Evolutionary conservation across 1,140 invertebrate species (phyloP).

Genomic region (Steinernema khuongi): DNA sequence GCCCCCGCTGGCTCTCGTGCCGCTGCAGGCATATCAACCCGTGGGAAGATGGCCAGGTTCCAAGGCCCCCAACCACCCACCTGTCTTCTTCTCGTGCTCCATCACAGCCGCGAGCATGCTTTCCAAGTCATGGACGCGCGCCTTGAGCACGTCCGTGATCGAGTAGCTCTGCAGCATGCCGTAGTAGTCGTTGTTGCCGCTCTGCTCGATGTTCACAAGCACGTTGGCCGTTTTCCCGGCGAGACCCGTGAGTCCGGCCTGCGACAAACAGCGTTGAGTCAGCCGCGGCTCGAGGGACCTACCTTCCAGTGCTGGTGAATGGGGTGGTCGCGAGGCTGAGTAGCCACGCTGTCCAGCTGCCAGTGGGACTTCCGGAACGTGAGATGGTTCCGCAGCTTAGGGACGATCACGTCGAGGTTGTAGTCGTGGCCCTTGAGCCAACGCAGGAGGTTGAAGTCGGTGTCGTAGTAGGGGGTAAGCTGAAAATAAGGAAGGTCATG

Average conservation of each 20-base stretch:
- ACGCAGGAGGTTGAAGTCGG: conserved; percentile 57
- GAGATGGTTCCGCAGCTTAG: conserved; percentile 35
- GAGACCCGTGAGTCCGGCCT: conserved; percentile 47
- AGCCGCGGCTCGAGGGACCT: not conserved
- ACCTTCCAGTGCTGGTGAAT: conserved; percentile 55
- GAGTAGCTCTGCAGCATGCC: conserved; percentile 51
- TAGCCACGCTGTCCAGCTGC: conserved; percentile 40
- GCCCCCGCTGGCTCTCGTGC: too few relatives aligned
- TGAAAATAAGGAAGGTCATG: not conserved
- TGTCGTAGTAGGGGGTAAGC: conserved; percentile 57
- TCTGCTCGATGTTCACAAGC: conserved; percentile 55
- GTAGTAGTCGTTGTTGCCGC: conserved; percentile 57
- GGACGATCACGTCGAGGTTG: conserved; percentile 46
- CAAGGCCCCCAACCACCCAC: conserved; percentile 26
- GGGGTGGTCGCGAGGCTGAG: conserved; percentile 51
- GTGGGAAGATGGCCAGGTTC: too few relatives aligned
- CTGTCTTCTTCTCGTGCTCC: conserved; percentile 50
- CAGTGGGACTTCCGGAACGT: conserved; percentile 40
- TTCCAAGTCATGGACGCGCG: conserved; percentile 56
- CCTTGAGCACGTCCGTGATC: conserved; percentile 52
- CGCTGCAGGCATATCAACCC: too few relatives aligned
- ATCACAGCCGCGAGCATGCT: conserved; percentile 54
- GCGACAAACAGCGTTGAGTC: conserved; percentile 7
- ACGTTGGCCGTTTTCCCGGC: conserved; percentile 47
- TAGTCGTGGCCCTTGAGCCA: conserved; percentile 57